Evolutionary conservation across 1,140 invertebrate genomes (phyloP).

Genomic region (Drosophila ambigua): DNA sequence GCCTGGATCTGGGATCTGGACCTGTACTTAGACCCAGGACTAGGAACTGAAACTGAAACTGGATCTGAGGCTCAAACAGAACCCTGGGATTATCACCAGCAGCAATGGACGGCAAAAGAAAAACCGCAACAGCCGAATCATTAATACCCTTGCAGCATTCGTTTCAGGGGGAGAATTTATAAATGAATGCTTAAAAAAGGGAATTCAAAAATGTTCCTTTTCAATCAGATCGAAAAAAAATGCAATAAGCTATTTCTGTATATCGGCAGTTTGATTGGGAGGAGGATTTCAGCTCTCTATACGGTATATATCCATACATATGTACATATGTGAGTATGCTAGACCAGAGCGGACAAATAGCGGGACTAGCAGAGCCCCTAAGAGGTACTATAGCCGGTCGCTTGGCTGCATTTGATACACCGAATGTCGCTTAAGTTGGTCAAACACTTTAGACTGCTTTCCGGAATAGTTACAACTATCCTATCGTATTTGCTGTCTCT

Average conservation of each 20-base stretch:
- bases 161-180: background rate
- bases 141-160: conserved; percentile 12
- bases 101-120: conserved; percentile 3
- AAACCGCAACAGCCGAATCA: conserved; percentile 5
- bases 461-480: conserved; percentile 23
- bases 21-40: background rate
- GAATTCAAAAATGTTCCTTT: too few species aligned
- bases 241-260: too few species aligned
- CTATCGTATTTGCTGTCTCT: conserved; percentile 12
- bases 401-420: conserved; percentile 13
- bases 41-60: conserved; percentile 17
- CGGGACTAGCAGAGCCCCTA: too few species aligned
- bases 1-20: conserved; percentile 9
- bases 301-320: too few species aligned
- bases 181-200: background rate
- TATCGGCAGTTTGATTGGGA: too few species aligned
- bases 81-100: conserved; percentile 43
- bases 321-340: too few species aligned
- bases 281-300: too few species aligned
- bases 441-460: conserved; percentile 34
- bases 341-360: too few species aligned
- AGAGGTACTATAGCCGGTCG: background rate
- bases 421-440: conserved; percentile 33
- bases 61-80: conserved; percentile 5
- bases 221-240: too few species aligned